A percentile compares a stretch with the other conserved stretches of the same genome.
These are phyloP conservation scores for Macrotus californicus DNA, from an alignment of 2,113 vertebrate species.

Conservation along the genomic window DNA sequence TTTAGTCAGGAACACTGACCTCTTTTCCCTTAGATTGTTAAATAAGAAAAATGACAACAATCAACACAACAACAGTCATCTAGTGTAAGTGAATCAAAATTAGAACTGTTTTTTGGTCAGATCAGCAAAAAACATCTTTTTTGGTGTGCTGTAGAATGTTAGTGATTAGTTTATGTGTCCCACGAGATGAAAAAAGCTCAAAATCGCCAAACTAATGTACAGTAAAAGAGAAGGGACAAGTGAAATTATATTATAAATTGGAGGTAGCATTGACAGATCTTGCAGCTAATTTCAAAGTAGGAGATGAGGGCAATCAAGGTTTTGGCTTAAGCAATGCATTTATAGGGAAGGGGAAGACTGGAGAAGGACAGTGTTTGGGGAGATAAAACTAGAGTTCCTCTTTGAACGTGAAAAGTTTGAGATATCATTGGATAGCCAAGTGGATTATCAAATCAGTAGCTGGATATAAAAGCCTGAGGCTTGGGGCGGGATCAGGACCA, in stretches of 20 bases:
- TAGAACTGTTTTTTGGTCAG: background rate
- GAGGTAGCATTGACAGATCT: background rate
- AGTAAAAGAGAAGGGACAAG: background rate
- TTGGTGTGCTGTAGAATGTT: background rate
- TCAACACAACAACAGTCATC: background rate
- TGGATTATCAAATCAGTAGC: background rate
- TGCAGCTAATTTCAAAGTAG: constrained; percentile 21
- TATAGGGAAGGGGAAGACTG: background rate
- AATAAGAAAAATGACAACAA: background rate
- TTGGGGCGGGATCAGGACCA: background rate
- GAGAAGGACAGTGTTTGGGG: background rate
- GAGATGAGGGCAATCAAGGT: background rate
- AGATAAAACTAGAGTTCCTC: constrained; percentile 19
- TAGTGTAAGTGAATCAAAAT: background rate
- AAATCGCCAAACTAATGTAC: background rate
- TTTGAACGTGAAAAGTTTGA: constrained; percentile 8
- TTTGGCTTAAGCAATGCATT: background rate
- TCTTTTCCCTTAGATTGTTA: background rate
- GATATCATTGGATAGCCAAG: background rate
- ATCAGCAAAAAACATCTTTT: background rate
- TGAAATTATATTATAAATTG: constrained; percentile 9
- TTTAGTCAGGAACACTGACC: background rate
- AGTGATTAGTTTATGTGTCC: background rate
- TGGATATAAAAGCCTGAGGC: background rate
- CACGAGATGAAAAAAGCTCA: background rate